Evolutionary conservation across 2,888 invertebrate species (phyloP).

Genomic region (Lasioglossum figueresi): DNA sequence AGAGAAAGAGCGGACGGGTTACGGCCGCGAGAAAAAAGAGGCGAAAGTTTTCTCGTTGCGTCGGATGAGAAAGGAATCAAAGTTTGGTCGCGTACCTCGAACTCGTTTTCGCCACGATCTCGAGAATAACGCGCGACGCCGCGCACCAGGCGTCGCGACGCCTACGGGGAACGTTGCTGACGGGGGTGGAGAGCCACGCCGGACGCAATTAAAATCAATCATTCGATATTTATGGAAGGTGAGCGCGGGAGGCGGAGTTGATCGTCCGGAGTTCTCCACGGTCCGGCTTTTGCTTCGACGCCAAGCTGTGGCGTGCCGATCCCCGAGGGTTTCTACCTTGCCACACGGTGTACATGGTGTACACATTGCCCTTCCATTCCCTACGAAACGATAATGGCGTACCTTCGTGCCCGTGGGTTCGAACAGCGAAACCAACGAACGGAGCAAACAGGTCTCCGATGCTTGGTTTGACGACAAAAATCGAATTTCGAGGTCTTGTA

Average conservation of each 20-base stretch:
- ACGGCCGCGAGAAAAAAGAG: slow-evolving; percentile 3
- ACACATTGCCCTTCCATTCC: slow-evolving; percentile 60
- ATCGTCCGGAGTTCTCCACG: slow-evolving; percentile 9
- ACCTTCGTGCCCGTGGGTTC: slow-evolving; percentile 27
- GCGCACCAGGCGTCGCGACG: slow-evolving; percentile 4
- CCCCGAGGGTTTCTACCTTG: slow-evolving; percentile 40
- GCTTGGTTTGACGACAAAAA: not conserved
- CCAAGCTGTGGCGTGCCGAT: slow-evolving; percentile 17
- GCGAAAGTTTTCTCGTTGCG: slow-evolving; percentile 52
- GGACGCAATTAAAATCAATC: slow-evolving; percentile 59
- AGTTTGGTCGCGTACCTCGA: slow-evolving; percentile 37
- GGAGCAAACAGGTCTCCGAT: not conserved
- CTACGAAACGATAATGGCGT: slow-evolving; percentile 63
- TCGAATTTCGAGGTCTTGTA: not conserved
- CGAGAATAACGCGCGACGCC: slow-evolving; percentile 13
- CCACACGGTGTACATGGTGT: slow-evolving; percentile 30
- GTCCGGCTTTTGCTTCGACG: not conserved
- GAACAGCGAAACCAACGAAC: not conserved
- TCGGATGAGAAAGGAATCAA: slow-evolving; percentile 32
- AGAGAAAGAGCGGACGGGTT: not conserved
- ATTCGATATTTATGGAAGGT: slow-evolving; percentile 59
- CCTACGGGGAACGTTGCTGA: not conserved
- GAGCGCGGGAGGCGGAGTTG: slow-evolving; percentile 10
- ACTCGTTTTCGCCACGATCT: slow-evolving; percentile 35
- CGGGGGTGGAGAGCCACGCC: slow-evolving; percentile 5